These are phyloP conservation scores for Drymodes brunneopygia DNA, from an alignment of 2,113 vertebrate species.

Conservation along the genomic window DNA sequence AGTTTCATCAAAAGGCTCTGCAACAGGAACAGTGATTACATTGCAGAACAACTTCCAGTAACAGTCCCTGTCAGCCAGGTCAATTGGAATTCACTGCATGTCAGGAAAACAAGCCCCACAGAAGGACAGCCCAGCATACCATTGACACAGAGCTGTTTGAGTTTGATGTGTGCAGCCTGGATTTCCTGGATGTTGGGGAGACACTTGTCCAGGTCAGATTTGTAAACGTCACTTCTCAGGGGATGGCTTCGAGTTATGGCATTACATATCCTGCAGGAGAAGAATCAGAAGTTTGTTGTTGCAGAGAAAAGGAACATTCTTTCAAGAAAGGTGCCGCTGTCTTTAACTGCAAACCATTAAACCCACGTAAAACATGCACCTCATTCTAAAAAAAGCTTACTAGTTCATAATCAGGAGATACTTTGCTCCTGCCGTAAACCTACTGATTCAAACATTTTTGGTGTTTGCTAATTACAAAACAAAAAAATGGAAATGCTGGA, in stretches of 20 bases:
- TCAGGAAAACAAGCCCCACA: background rate
- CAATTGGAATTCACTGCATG: background rate
- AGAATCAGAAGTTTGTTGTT: background rate
- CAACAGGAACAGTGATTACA: background rate
- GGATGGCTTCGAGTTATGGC: conserved; percentile 95
- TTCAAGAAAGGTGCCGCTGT: background rate
- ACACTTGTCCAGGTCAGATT: conserved; percentile 85
- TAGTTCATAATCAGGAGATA: background rate
- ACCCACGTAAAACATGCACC: background rate
- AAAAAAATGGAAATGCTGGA: background rate
- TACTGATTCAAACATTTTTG: background rate
- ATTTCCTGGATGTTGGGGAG: conserved; percentile 90
- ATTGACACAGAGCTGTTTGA: conserved; percentile 90
- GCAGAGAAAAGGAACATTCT: background rate
- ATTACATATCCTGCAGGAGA: conserved; percentile 79
- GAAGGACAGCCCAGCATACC: conserved; percentile 70
- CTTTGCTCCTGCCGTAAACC: background rate
- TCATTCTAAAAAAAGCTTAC: background rate
- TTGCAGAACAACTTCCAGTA: background rate
- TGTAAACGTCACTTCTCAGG: conserved; percentile 83
- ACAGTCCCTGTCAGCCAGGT: background rate
- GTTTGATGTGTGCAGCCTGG: conserved; percentile 83
- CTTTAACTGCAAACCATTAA: background rate
- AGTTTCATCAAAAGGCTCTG: conserved; percentile 90
- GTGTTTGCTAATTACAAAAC: background rate